phyloP scores from a whole-genome alignment of 2,113 vertebrate genomes.

The Rhinoptilus africanus region DNA sequence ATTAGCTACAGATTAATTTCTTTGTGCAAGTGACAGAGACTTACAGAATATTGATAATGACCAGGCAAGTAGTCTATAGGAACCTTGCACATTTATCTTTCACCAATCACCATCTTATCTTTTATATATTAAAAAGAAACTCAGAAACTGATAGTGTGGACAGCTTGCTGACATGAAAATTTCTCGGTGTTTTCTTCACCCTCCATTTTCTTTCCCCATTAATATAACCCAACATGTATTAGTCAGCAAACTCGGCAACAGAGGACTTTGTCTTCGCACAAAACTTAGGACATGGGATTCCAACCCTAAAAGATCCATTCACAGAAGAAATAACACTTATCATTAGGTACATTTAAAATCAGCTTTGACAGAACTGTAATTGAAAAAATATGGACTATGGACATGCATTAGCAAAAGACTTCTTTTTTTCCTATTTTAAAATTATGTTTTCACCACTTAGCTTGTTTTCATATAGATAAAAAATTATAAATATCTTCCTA shows the following conservation, averaged over 20 bases:
- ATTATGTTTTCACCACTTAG: not conserved
- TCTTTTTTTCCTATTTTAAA: not conserved
- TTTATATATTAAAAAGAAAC: not conserved
- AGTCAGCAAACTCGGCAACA: not conserved
- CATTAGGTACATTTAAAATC: not conserved
- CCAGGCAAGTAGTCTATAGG: not conserved
- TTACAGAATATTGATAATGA: not conserved
- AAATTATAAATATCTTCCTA: not conserved
- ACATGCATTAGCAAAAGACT: not conserved
- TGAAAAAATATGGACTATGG: not conserved
- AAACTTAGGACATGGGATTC: not conserved
- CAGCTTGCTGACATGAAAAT: constrained; percentile 4
- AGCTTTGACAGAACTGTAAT: not conserved
- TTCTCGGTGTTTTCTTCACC: not conserved
- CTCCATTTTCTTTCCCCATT: not conserved
- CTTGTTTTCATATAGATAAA: not conserved
- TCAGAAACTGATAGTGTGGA: not conserved
- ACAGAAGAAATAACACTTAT: not conserved
- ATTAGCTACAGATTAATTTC: not conserved
- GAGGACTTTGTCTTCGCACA: not conserved
- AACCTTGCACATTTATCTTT: constrained; percentile 18
- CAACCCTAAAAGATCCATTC: not conserved
- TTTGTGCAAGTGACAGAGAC: not conserved
- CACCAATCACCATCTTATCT: not conserved
- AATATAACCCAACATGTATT: not conserved